Evolutionary conservation across 1,140 invertebrate genomes (phyloP), one percentile per base, ranked within the genome.

Genomic region (Stenopsyche tienmushanensis): DNA sequence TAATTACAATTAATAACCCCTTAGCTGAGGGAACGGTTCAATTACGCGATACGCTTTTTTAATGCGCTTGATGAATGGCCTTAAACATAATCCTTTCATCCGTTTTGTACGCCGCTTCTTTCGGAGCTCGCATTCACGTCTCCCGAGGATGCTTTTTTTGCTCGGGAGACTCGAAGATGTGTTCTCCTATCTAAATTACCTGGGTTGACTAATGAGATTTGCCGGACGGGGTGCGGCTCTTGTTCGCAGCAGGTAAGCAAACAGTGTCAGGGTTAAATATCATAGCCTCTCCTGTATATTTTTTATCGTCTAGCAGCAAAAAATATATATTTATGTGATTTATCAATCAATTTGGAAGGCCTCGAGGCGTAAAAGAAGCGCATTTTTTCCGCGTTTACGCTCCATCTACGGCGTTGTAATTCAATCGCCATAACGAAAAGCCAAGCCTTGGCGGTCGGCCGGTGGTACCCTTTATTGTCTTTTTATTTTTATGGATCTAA

Each of bases 401-500:
- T 24, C 23, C 21, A 54, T 26, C 24, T 9, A 25, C 17, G 17
- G 13, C 24, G 3, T 3, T 9, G 24, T 15, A 52, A 5, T 42
- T 34, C 29, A 34, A 42, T 17, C 34, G 39, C n/a, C 39, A 13
- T 21, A 10, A 17, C 8, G 39, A 41, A 57, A 7, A 10, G 54
- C 24, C 17, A 24, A 50, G 7, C 7, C 13, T 53, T 57, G 34
- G 29, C 25, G 2, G 24, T 52, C 52, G 7, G 8, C 8, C 24
- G 21, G 13, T 13, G 13, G 20, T 24, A 7, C 20, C 20, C 7
- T 24, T 60, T 60, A 24, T 47, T 42, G 20, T 60, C 7, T 18
- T 54, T 34, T 26, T 47, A 47, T 60, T 60, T 45, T 60, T 47
- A 15, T 47, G 62, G 39, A 64, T 64, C 50, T 53, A 53, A 64